phyloP scores from a whole-genome alignment of 2,888 invertebrate species.

The Agrochola lychnidis region DNA sequence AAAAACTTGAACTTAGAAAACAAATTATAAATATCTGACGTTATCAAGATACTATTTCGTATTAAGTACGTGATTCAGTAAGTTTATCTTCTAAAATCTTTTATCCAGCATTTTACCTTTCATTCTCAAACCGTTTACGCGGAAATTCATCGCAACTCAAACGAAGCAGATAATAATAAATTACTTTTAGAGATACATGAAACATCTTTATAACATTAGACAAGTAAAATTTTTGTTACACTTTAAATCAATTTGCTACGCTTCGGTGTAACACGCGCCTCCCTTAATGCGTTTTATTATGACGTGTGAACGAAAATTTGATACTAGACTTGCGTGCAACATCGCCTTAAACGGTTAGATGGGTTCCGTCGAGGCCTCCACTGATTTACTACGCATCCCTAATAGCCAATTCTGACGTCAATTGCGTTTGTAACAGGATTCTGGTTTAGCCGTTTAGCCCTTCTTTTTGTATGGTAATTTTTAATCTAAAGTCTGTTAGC shows the following conservation, averaged over 20 bases:
- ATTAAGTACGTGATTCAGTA: neutral
- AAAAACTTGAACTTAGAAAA: no score
- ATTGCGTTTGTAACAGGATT: conserved; percentile 70
- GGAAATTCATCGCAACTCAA: conserved; percentile 18
- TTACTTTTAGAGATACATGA: conserved; percentile 3
- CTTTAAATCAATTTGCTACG: conserved; percentile 32
- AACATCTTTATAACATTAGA: conserved; percentile 4
- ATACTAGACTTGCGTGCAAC: conserved; percentile 81
- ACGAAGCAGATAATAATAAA: conserved; percentile 5
- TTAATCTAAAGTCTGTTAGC: conserved; percentile 14
- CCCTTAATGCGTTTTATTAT: conserved; percentile 85
- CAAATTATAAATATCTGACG: no score
- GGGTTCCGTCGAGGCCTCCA: conserved; percentile 74
- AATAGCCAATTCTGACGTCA: conserved; percentile 80
- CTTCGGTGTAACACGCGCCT: conserved; percentile 74
- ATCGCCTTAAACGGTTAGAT: conserved; percentile 75
- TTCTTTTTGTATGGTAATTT: conserved; percentile 46
- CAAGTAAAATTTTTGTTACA: neutral
- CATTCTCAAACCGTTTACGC: conserved; percentile 6
- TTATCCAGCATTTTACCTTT: conserved; percentile 8
- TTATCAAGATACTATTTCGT: neutral
- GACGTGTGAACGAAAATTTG: conserved; percentile 86
- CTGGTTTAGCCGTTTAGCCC: conserved; percentile 15
- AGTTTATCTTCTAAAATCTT: conserved; percentile 1
- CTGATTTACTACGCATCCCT: conserved; percentile 76